Evolutionary conservation across 2,797 vertebrate genomes (phyloP).

Genomic region (Trematomus bernacchii): DNA sequence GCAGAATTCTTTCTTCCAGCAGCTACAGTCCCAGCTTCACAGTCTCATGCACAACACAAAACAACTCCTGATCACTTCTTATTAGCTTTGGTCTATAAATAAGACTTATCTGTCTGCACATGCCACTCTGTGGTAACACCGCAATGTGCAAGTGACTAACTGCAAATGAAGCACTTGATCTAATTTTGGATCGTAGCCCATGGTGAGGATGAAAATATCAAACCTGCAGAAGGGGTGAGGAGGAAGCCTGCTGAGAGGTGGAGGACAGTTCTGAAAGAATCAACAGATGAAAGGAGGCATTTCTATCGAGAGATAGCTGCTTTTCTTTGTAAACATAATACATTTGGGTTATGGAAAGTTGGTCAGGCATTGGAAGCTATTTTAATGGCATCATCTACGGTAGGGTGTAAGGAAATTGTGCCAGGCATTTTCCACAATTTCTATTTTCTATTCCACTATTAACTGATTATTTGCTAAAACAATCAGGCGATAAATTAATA

Average conservation of each 20-base stretch:
- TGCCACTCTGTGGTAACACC: constrained; percentile 62
- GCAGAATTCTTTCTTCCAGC: not conserved
- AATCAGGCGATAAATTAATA: too few relatives aligned
- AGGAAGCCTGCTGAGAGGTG: constrained; percentile 28
- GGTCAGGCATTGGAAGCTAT: too few relatives aligned
- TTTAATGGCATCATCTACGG: not conserved
- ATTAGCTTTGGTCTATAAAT: constrained; percentile 77
- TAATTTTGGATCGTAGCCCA: constrained; percentile 73
- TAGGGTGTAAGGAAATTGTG: too few relatives aligned
- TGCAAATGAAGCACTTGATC: constrained; percentile 80
- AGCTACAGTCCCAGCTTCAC: not conserved
- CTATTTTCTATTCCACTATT: too few relatives aligned
- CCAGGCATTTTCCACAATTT: too few relatives aligned
- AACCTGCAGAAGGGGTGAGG: constrained; percentile 43
- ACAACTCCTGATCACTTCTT: constrained; percentile 40
- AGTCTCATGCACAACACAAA: constrained; percentile 19
- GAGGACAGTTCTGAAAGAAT: constrained; percentile 26
- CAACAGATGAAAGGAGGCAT: constrained; percentile 34
- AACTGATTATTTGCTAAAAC: too few relatives aligned
- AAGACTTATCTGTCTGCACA: constrained; percentile 58
- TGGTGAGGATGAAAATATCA: constrained; percentile 65
- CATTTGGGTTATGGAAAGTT: too few relatives aligned
- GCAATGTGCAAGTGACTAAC: constrained; percentile 63
- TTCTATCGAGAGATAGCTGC: too few relatives aligned
- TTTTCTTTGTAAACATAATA: not conserved